phyloP scores from a whole-genome alignment of 2,797 vertebrate genomes.

The Hemibagrus guttatus region DNA sequence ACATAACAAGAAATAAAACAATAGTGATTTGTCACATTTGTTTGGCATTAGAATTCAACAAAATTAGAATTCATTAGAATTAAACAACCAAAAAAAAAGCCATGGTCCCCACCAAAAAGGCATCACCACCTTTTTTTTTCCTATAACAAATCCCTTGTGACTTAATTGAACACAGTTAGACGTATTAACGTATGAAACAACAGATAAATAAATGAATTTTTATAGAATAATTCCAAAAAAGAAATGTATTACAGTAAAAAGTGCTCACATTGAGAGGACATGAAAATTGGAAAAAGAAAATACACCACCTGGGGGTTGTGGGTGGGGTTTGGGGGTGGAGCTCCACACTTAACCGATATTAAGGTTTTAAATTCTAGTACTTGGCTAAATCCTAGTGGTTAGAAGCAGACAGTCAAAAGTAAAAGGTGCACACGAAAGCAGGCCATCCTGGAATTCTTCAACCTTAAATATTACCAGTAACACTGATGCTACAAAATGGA shows the following conservation, averaged over 20 bases:
- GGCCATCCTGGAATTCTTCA: conserved; percentile 16
- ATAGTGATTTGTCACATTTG: conserved; percentile 45
- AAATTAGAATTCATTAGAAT: conserved; percentile 32
- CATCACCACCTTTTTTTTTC: conserved; percentile 13
- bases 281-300: conserved; percentile 38
- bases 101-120: conserved; percentile 52
- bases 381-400: conserved; percentile 35
- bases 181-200: conserved; percentile 36
- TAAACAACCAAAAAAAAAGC: conserved; percentile 34
- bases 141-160: conserved; percentile 23
- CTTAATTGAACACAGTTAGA: conserved; percentile 38
- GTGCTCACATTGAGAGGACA: conserved; percentile 54
- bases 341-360: conserved; percentile 32
- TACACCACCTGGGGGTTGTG: not conserved
- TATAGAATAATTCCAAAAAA: conserved; percentile 21
- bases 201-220: conserved; percentile 36
- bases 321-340: not conserved
- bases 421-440: conserved; percentile 55
- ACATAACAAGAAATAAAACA: not conserved
- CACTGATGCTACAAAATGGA: conserved; percentile 28
- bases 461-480: conserved; percentile 22
- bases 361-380: conserved; percentile 25
- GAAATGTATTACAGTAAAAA: conserved; percentile 59
- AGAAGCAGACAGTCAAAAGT: conserved; percentile 33
- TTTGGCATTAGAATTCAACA: conserved; percentile 53